Evolutionary conservation across 2,888 invertebrate genomes (phyloP), one percentile per base, ranked within the genome.

Genomic region (Selenia dentaria): DNA sequence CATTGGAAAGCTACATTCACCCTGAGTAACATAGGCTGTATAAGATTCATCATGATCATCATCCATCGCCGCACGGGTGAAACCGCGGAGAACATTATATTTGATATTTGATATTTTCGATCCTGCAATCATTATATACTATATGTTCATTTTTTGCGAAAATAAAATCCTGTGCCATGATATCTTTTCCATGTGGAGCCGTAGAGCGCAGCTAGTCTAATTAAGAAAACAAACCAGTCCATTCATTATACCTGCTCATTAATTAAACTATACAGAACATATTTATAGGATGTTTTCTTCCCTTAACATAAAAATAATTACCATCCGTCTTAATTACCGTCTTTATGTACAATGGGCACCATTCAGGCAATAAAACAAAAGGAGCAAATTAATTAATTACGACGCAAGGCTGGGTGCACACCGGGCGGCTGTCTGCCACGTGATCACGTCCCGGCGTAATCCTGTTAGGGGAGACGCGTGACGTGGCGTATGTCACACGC

Each of bases 401-500:
- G 42, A 33, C 22, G 18, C 57, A 51, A 56, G 34, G 57, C 32
- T 38, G 39, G 12, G 48, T 25, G 29, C 47, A 49, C 53, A 53
- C 51, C 48, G 50, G 10, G 8, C 48, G 50, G 10, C 24, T 6
- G 29, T n/a, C 28, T 32, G 54, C 48, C 67, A 55, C 57, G 57
- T 49, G 22, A 22, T 22, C 22, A 22, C 22, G 22, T 22, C 22
- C 8, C 22, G 1, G 35, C 34, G 45, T 64, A 64, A 70, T 67
- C 63, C 57, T 51, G 61, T 67, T 61, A 67, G 42, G 25, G 54
- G 10, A 31, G 34, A 13, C 34, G 54, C 51, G 58, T 48, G 62
- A 56, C 47, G 36, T 18, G 2, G n/a, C 3, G 25, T 25, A 10
- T 9, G 14, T 42, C 13, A 35, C 41, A 29, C 5, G 27, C 10